Base-by-base conservation (phyloP, 1,140 invertebrate species). In the Meloidogyne hapla region DNA sequence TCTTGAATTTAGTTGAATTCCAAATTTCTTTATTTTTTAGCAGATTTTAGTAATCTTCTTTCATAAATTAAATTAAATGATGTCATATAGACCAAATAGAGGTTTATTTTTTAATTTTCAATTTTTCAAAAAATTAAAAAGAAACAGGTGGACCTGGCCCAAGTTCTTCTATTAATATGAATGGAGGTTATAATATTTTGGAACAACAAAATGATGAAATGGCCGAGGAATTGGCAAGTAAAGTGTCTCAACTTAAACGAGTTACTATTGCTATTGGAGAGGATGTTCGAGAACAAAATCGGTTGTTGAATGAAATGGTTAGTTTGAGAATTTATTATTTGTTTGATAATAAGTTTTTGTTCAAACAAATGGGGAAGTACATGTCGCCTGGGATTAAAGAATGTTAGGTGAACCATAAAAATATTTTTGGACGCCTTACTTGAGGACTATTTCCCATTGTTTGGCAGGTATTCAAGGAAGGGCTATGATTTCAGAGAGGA, bases 221-320 rank as follows among this genome's bases (percentile, higher is more conserved):
- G 71, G 83, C 79, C 4, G 83, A 85, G 12, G 76, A 79, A 18
- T 65, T 84, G 18, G 72, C 74, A 6, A 72, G 64, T 33, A 84
- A 86, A 75, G 82, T 84, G 12, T 75, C 71, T 23, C 64, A 75
- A 18, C 68, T 84, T 48, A 84, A 84, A 61, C 69, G 79, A 9
- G 79, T 84, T 5, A 84, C 83, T 28, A 84, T 84, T 45, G 83
- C 79, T 13, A 84, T 84, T 72, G 83, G 83, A n/a, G 83, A 84
- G 6, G 84, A 84, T 67, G 83, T 86, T n/a, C 78, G 83, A 13
- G 85, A 85, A n/a, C 83, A 84, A 75, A 87, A 84, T 70, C 68
- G 76, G 18, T 66, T 87, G n/a, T 42, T 84, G 40, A 69, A 80
- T 42, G 76, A 79, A 48, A 86, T 84, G 84, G 81, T 18, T 64